A percentile compares a stretch with the other conserved stretches of the same genome.
These are phyloP conservation scores for Agonopterix subpropinquella DNA, from an alignment of 2,888 invertebrate species.

Conservation along the genomic window DNA sequence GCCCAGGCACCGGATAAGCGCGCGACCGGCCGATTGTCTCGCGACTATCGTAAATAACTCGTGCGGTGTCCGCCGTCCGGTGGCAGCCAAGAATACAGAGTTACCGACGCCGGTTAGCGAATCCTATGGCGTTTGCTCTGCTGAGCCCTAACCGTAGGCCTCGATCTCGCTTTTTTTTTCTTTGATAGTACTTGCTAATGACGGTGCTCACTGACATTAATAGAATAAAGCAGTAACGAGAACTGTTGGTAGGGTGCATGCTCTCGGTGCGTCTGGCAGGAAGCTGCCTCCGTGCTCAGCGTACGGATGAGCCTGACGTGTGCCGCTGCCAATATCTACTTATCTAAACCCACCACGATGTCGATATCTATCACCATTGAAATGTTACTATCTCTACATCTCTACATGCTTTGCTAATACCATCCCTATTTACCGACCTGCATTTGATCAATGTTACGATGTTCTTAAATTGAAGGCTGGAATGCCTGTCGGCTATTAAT, in stretches of 20 bases:
- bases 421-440: slow-evolving; percentile 25
- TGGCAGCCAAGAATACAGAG: slow-evolving; percentile 62
- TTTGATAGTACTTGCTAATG: neutral
- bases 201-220: neutral
- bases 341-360: slow-evolving; percentile 30
- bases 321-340: slow-evolving; percentile 26
- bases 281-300: slow-evolving; percentile 61
- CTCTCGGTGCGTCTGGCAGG: slow-evolving; percentile 46
- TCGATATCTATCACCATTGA: slow-evolving; percentile 31
- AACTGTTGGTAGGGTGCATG: slow-evolving; percentile 28
- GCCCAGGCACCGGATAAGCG: slow-evolving; percentile 68
- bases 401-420: slow-evolving; percentile 31
- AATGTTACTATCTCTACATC: slow-evolving; percentile 28
- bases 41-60: slow-evolving; percentile 71
- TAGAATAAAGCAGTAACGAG: slow-evolving; percentile 30
- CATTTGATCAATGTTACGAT: slow-evolving; percentile 50
- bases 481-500: slow-evolving; percentile 57
- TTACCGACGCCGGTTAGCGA: slow-evolving; percentile 49
- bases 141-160: slow-evolving; percentile 18
- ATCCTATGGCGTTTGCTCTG: slow-evolving; percentile 28
- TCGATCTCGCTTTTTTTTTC: slow-evolving; percentile 11
- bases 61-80: slow-evolving; percentile 69
- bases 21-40: slow-evolving; percentile 68
- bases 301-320: slow-evolving; percentile 66
- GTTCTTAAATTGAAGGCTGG: slow-evolving; percentile 35